Percentiles rank a stretch among this genome's conserved stretches.
phyloP scores from a whole-genome alignment of 2,888 invertebrate genomes.

The Erebia palarica region DNA sequence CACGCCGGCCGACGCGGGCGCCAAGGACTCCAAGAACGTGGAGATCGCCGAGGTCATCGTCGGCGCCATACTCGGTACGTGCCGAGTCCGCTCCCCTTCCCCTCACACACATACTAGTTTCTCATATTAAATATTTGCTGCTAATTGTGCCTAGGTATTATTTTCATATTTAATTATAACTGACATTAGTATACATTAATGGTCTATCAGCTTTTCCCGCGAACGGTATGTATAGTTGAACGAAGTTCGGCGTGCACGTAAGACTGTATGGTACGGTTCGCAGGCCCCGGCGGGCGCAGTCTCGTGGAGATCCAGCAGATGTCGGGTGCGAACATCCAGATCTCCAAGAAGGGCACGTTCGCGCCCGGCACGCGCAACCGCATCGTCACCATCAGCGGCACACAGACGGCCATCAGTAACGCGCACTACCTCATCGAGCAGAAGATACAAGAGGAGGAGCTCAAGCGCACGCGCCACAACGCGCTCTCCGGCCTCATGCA shows the following conservation, averaged over 20 bases:
- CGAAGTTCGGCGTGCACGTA: neutral
- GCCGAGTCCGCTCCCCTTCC: neutral
- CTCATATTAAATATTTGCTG: neutral
- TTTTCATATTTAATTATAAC: no score
- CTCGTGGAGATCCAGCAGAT: slow-evolving; percentile 98
- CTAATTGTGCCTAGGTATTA: no score
- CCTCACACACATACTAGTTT: neutral
- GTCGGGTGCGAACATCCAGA: slow-evolving; percentile 98
- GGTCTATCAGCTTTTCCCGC: no score
- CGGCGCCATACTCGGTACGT: slow-evolving; percentile 95
- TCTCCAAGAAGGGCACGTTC: slow-evolving; percentile 98
- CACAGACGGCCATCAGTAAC: slow-evolving; percentile 92
- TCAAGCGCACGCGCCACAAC: slow-evolving; percentile 96
- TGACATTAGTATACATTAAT: no score
- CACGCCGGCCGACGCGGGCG: slow-evolving; percentile 89
- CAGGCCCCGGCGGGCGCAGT: slow-evolving; percentile 96
- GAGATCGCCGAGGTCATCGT: slow-evolving; percentile 98
- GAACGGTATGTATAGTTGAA: no score
- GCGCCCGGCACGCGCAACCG: slow-evolving; percentile 98
- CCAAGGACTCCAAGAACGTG: slow-evolving; percentile 94
- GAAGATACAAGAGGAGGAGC: slow-evolving; percentile 97
- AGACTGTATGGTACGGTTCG: neutral
- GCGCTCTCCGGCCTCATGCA: slow-evolving; percentile 88
- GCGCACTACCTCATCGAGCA: slow-evolving; percentile 98
- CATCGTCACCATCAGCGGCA: slow-evolving; percentile 97